Evolutionary conservation across 2,888 invertebrate genomes (phyloP), one percentile per base, ranked within the genome.

Genomic region (Anoplius nigerrimus): DNA sequence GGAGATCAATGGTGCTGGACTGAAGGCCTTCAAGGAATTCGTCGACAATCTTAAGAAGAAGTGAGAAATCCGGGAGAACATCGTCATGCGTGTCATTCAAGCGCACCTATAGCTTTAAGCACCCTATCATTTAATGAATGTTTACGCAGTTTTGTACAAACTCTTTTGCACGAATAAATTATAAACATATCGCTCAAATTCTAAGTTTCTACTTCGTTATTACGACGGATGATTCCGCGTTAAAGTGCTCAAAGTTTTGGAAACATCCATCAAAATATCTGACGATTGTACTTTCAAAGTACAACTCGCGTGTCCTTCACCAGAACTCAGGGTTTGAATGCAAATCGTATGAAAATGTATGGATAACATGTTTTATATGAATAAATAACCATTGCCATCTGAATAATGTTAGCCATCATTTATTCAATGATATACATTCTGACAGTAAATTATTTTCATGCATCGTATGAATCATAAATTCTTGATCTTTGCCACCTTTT

Each of bases 1-100:
- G 13, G 89, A 90, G 65, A 78, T 81, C 4, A 90, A 90, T 55
- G 82, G 70, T 6, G 81, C 65, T 2, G 87, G 87, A 8, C 5
- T 77, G 0, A 78, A 78, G 21, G 77, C 77, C 0, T 88, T 88
- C 79, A 84, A 85, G 69, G 76, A 3, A 2, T 24, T 87, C 0
- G 68, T 77, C 4, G 83, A 84, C 1, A 66, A 65, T 0, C 8
- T 85, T 8, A 55, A 48, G n/a, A 80, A 80, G 69, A 84, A 76
- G 42, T 69, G 24, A 76, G 8, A 15, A 53, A 53, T 2, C 1
- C 18, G 22, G 3, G 15, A 22, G 22, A 53, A 53, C 24, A 13
- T 22, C 15, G 2, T 22, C 13, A 15, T 4, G 4, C 54, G 16
- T 1, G 22, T 5, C 20, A 4, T 20, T 5, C 4, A 2, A 54